Evolutionary conservation across 2,113 vertebrate species (phyloP).

Genomic region (Carollia perspicillata): DNA sequence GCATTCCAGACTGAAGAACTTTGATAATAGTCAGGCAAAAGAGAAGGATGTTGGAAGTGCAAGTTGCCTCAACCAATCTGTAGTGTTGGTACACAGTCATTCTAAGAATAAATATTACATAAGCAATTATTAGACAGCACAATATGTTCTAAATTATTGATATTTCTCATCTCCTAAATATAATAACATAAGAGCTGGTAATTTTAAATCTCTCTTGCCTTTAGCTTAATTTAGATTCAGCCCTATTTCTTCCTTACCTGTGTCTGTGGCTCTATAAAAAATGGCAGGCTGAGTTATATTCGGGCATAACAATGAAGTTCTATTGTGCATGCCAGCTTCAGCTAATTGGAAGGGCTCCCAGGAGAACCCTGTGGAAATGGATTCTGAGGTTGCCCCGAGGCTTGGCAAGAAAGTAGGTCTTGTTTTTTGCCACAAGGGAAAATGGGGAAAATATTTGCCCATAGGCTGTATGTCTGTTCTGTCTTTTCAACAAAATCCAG

Average conservation of each 20-base stretch:
- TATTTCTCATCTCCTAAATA: slow-evolving; percentile 28
- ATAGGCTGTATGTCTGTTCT: not conserved
- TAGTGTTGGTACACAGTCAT: not conserved
- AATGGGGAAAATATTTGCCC: not conserved
- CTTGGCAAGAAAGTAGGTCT: not conserved
- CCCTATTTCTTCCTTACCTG: not conserved
- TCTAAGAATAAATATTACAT: slow-evolving; percentile 45
- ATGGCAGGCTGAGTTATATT: not conserved
- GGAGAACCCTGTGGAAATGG: not conserved
- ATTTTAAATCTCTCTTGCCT: slow-evolving; percentile 41
- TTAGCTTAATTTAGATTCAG: not conserved
- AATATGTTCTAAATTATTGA: slow-evolving; percentile 46
- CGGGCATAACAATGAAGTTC: not conserved
- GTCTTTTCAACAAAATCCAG: not conserved
- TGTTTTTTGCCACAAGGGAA: not conserved
- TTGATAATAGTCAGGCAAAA: not conserved
- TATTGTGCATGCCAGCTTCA: not conserved
- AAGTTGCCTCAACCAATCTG: not conserved
- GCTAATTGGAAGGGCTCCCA: not conserved
- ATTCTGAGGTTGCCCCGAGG: not conserved
- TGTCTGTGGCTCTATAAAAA: not conserved
- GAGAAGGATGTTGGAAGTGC: not conserved
- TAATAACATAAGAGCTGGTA: not conserved
- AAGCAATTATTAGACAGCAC: slow-evolving; percentile 28
- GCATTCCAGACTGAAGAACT: not conserved